Conservation (phyloP, 2,797 vertebrate species). For the Eulemur mongoz region DNA sequence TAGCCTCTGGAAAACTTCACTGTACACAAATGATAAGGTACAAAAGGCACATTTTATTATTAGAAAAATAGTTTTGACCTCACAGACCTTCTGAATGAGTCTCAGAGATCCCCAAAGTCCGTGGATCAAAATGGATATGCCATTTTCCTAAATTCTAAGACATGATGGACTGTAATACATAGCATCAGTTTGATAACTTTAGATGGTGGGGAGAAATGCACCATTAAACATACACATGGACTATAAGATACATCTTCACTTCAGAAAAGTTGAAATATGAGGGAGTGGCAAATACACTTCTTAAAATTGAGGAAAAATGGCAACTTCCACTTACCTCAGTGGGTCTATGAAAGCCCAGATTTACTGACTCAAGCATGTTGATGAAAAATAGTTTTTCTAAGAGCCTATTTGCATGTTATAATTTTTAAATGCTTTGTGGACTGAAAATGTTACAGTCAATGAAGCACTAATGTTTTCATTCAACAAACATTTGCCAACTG, state of each 20-base stretch:
- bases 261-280: slow-evolving; percentile 48
- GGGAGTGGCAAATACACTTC: background rate
- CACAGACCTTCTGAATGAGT: background rate
- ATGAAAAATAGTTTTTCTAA: slow-evolving; percentile 43
- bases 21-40: background rate
- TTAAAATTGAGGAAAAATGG: slow-evolving; percentile 15
- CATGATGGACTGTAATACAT: background rate
- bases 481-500: slow-evolving; percentile 34
- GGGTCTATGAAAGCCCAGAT: slow-evolving; percentile 16
- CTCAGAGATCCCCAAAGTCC: background rate
- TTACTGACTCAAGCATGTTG: background rate
- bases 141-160: slow-evolving; percentile 22
- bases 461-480: slow-evolving; percentile 38
- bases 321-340: slow-evolving; percentile 7
- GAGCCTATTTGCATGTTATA: background rate
- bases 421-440: background rate
- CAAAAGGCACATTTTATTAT: background rate
- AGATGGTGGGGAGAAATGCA: background rate
- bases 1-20: background rate
- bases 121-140: background rate
- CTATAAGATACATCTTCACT: slow-evolving; percentile 31
- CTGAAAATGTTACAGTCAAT: slow-evolving; percentile 37
- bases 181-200: slow-evolving; percentile 35
- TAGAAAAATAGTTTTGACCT: slow-evolving; percentile 18
- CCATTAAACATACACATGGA: background rate